Base-by-base conservation (phyloP, 2,888 invertebrate genomes). In the Lepas anatifera region DNA sequence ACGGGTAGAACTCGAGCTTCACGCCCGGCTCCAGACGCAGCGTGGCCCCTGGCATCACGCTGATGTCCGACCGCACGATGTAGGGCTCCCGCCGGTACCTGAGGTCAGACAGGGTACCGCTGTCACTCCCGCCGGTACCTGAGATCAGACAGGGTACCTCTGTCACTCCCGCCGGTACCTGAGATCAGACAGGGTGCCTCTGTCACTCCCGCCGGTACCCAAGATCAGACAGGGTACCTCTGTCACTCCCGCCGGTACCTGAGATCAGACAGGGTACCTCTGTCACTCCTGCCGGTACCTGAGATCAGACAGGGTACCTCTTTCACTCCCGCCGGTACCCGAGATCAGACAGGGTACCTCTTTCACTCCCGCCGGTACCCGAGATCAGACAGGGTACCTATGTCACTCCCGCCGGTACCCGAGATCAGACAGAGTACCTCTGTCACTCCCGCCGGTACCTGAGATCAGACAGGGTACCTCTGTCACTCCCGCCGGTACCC, bases 11-110 rank as follows among this genome's bases (percentile, higher is more conserved):
- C 80, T 97, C 95, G 79, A 99, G 82, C 13, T 89, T 85, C 0
- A 94, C 95, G 10, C 95, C 96, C 3, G 94, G 89, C 74, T 88
- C 86, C 70, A 99, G 92, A 0, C 87, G 88, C 46, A 99, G 80
- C 0, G 89, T 91, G 0, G 87, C 90, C 72, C 88, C 90, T 0
- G 98, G 97, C 97, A 99, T 96, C 0, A 99, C 87, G 0, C 98
- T 99, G 52, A 99, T 87, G 79, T 99, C 99, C 0, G 92, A 86
- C 74, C 85, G 85, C 27, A 99, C 85, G 0, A 88, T 78, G 76
- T 95, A 96, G 0, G 95, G 92, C 50, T 84, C 81, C 2, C 83
- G 79, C 69, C 89, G 84, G 29, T 70, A 70, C 16, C 70, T 69
- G 37, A n/a, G n/a, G n/a, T n/a, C 43, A 43, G 39, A 22, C 48